Evolutionary conservation across 2,113 vertebrate species (phyloP).

Genomic region (Gavia stellata): DNA sequence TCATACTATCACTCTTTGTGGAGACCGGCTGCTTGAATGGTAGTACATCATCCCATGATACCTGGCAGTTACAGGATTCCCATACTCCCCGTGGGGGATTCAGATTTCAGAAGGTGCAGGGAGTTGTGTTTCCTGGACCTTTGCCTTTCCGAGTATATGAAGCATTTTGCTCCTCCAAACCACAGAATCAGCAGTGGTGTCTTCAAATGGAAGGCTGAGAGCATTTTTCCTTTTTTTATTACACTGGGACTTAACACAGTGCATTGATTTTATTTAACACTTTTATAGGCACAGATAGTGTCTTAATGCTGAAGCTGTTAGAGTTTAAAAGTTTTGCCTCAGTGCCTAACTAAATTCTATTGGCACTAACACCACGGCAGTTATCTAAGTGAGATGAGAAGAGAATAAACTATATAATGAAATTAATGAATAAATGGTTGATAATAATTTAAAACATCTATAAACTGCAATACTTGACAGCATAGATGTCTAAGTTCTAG

Average conservation of each 20-base stretch:
- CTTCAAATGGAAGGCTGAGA: background rate
- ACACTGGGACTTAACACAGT: background rate
- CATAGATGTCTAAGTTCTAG: background rate
- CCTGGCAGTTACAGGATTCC: background rate
- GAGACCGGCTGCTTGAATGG: background rate
- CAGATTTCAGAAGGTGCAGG: background rate
- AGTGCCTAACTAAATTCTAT: background rate
- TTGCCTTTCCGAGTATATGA: background rate
- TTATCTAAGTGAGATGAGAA: background rate
- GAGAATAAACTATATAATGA: background rate
- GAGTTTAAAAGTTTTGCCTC: background rate
- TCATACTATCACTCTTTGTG: background rate
- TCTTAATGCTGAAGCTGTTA: background rate
- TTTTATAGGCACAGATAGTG: background rate
- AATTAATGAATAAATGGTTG: background rate
- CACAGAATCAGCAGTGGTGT: background rate
- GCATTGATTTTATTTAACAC: conserved; percentile 13
- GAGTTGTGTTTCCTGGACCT: background rate
- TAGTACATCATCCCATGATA: accelerated
- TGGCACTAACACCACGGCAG: background rate
- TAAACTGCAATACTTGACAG: background rate
- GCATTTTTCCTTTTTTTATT: background rate
- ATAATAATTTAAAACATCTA: background rate
- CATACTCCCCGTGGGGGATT: accelerated
- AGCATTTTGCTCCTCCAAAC: background rate